Conservation (phyloP, 1,140 invertebrate genomes). For the Drosophila aff. region DNA sequence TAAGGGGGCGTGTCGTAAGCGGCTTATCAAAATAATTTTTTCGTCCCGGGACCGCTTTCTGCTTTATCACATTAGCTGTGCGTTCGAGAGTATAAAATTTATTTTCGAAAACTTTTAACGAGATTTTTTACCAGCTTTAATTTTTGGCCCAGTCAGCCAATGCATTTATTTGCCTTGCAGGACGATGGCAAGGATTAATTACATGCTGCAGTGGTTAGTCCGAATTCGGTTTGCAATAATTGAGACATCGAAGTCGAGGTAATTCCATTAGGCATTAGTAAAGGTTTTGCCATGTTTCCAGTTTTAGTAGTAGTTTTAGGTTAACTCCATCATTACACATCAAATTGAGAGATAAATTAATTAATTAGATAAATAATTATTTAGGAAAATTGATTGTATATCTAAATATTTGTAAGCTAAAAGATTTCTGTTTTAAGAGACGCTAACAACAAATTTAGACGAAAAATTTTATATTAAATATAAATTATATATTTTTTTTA, state of each 20-base stretch:
- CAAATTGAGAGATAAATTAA: too few species aligned
- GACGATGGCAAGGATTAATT: constrained; percentile 55
- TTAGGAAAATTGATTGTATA: too few species aligned
- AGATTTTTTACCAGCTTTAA: constrained; percentile 52
- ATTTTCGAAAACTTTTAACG: constrained; percentile 74
- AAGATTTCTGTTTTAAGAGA: too few species aligned
- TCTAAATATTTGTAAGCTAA: too few species aligned
- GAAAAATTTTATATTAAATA: too few species aligned
- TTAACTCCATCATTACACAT: too few species aligned
- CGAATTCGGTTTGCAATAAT: constrained; percentile 9
- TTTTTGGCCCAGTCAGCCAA: constrained; percentile 9
- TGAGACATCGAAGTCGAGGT: constrained; percentile 5
- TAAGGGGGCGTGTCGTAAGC: constrained; percentile 58
- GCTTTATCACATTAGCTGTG: constrained; percentile 68
- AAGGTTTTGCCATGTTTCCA: too few species aligned
- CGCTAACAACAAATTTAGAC: too few species aligned
- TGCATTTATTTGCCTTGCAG: constrained; percentile 13
- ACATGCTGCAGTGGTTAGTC: constrained; percentile 25
- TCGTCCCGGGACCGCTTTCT: constrained; percentile 1
- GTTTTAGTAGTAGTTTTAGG: too few species aligned
- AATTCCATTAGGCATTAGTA: background rate
- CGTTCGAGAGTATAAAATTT: constrained; percentile 74
- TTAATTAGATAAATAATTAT: too few species aligned
- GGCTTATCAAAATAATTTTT: constrained; percentile 75
- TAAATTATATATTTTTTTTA: too few species aligned